Percentiles rank a stretch among this genome's conserved stretches.
These are phyloP conservation scores for Gopherus flavomarginatus DNA, from an alignment of 2,113 vertebrate genomes.

Conservation along the genomic window DNA sequence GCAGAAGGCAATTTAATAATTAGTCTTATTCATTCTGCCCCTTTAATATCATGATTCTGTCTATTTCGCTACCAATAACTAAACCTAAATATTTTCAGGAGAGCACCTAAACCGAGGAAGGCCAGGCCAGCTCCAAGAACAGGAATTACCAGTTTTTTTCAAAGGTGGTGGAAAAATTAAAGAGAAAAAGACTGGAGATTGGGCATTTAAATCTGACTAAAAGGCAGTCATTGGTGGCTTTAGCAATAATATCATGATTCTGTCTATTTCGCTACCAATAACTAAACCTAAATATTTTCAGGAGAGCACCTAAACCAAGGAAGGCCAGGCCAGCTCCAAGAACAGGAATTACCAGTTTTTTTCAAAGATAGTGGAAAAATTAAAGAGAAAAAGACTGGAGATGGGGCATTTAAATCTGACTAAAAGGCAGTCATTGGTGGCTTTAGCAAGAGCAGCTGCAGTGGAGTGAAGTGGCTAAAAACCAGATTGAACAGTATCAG, in stretches of 20 bases:
- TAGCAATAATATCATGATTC: neutral
- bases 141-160: constrained; percentile 31
- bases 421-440: constrained; percentile 70
- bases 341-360: constrained; percentile 12
- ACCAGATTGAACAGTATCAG: constrained; percentile 67
- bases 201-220: constrained; percentile 58
- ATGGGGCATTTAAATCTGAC: constrained; percentile 58
- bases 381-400: constrained; percentile 59
- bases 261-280: constrained; percentile 15
- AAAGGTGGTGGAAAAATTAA: constrained; percentile 68
- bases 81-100: constrained; percentile 32
- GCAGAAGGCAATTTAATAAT: constrained; percentile 43
- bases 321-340: neutral
- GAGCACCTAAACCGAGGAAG: constrained; percentile 6
- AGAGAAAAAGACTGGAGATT: constrained; percentile 55
- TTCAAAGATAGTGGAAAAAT: constrained; percentile 66
- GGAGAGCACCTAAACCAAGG: neutral
- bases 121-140: neutral
- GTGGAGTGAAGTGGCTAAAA: constrained; percentile 72
- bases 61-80: neutral
- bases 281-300: constrained; percentile 30
- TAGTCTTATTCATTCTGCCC: constrained; percentile 37
- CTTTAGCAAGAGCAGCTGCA: constrained; percentile 70
- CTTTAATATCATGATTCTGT: neutral
- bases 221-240: constrained; percentile 70